Evolutionary conservation across 2,888 invertebrate species (phyloP), one percentile per base, ranked within the genome.

Genomic region (Drosophila paramelanica): DNA sequence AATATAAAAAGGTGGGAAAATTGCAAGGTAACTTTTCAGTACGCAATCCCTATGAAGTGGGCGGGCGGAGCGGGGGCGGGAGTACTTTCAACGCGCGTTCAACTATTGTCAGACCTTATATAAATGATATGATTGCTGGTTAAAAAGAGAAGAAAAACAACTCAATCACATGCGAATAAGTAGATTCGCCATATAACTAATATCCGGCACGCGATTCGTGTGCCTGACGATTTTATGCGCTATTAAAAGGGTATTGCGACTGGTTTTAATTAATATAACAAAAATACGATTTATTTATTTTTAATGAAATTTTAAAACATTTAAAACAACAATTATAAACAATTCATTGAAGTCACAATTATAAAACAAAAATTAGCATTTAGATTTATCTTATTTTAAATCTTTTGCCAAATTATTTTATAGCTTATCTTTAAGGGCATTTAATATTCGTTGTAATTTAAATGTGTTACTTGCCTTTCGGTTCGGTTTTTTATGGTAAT

Each of bases 181-280:
- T 41, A 39, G 36, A 36, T 36, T 36, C 36, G 36, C 33, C 36
- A 62, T 72, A 49, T 52, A 56, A 45, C 39, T 62, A 39, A 77
- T 67, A 75, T 75, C 74, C 79, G 67, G 74, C 74, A 75, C 79
- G 79, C 74, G 52, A 75, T 78, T 46, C 67, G 45, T 56, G 43
- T 45, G 14, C 27, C 42, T 23, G 64, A 52, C 42, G 25, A 8
- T 39, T 43, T 31, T 6, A 23, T 38, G 20, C 59, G 13, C 68
- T 67, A 17, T 31, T 23, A 17, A 8, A n/a, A 13, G 23, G 17
- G 17, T 38, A 25, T 13, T 3, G n/a, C 33, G 33, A 41, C 14
- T 23, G 17, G 14, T 27, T 17, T 17, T 17, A 17, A 17, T 17
- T 17, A 1, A 17, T 17, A 17, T 17, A 17, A n/a, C n/a, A n/a